Conservation (phyloP, 1,140 invertebrate species). For the Zaprionus africanus region DNA sequence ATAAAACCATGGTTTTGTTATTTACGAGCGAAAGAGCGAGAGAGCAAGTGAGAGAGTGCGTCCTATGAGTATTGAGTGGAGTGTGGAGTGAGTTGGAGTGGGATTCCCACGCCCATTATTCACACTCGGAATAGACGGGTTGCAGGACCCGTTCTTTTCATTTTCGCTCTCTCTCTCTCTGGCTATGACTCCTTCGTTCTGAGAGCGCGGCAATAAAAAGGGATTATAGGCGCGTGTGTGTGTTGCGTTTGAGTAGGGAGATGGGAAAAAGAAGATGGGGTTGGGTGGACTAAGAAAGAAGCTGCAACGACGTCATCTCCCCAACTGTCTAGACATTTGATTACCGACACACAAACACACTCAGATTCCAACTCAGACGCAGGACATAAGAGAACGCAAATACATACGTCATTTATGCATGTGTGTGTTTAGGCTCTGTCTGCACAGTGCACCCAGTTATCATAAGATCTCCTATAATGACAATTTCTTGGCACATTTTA, state of each 20-base stretch:
- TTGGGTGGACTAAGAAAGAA: slow-evolving; percentile 57
- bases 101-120: slow-evolving; percentile 49
- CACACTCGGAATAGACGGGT: slow-evolving; percentile 34
- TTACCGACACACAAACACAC: slow-evolving; percentile 65
- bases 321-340: slow-evolving; percentile 77
- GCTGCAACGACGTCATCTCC: slow-evolving; percentile 65
- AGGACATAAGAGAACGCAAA: slow-evolving; percentile 3
- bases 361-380: slow-evolving; percentile 44
- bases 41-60: background rate
- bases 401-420: background rate
- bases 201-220: slow-evolving; percentile 67
- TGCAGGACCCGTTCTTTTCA: slow-evolving; percentile 26
- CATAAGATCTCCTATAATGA: slow-evolving; percentile 46
- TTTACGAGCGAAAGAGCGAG: slow-evolving; percentile 65
- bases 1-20: slow-evolving; percentile 83
- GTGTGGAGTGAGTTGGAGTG: slow-evolving; percentile 42
- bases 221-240: slow-evolving; percentile 66
- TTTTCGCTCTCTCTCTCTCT: slow-evolving; percentile 1
- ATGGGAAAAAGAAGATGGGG: background rate
- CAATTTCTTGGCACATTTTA: slow-evolving; percentile 51
- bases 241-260: slow-evolving; percentile 29
- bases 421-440: slow-evolving; percentile 25
- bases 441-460: slow-evolving; percentile 62
- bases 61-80: background rate
- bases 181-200: slow-evolving; percentile 31